Percentiles rank a stretch among this genome's conserved stretches.
phyloP scores from a whole-genome alignment of 2,113 vertebrate species.

The Lagopus muta region DNA sequence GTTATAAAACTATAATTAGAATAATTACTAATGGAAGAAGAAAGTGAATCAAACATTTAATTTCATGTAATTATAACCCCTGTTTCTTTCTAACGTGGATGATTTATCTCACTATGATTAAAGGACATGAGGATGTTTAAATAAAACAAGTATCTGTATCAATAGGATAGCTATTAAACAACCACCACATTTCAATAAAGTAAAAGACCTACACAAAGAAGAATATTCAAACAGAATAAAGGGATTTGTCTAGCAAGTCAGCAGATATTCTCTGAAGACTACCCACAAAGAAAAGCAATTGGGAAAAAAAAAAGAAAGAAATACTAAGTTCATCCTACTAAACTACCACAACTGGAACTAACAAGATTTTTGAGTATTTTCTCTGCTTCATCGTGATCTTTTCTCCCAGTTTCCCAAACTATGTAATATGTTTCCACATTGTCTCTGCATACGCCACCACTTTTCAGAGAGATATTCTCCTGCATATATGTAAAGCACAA shows the following conservation, averaged over 20 bases:
- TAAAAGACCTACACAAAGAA: background rate
- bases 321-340: background rate
- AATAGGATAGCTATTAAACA: background rate
- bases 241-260: background rate
- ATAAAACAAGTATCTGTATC: background rate
- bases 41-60: constrained; percentile 43
- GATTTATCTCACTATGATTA: constrained; percentile 10
- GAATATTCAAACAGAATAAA: background rate
- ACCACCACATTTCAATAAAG: background rate
- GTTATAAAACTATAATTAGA: constrained; percentile 32
- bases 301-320: background rate
- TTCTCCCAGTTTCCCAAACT: background rate
- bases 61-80: constrained; percentile 32
- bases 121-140: background rate
- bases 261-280: background rate
- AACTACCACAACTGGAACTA: background rate
- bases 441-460: background rate
- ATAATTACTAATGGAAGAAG: constrained; percentile 48
- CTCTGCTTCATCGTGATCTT: background rate
- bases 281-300: background rate
- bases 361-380: background rate
- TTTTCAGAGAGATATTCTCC: background rate
- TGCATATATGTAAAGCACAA: background rate
- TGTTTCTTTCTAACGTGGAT: constrained; percentile 24
- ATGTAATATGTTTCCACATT: background rate